These are phyloP conservation scores for Aradophagus sp. DNA, from an alignment of 1,140 invertebrate genomes.

Conservation along the genomic window DNA sequence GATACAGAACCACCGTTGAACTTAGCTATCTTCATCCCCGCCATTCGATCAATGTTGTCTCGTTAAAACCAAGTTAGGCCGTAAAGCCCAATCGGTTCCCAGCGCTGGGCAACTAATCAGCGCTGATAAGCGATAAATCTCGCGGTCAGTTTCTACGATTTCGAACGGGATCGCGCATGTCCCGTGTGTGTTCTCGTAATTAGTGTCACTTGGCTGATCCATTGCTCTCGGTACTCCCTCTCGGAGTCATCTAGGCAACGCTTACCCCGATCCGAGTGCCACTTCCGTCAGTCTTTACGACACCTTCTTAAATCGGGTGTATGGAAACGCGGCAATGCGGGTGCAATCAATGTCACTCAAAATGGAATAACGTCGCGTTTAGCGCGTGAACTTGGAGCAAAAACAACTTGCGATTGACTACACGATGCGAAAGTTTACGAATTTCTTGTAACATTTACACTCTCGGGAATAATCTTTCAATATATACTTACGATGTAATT, in stretches of 20 bases:
- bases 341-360: constrained; percentile 37
- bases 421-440: too few relatives aligned
- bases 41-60: not conserved
- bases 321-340: constrained; percentile 10
- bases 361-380: constrained; percentile 4
- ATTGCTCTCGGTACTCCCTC: constrained; percentile 63
- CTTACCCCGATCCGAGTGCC: constrained; percentile 23
- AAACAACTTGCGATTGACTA: too few relatives aligned
- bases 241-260: constrained; percentile 56
- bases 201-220: constrained; percentile 69
- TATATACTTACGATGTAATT: too few relatives aligned
- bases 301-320: constrained; percentile 6
- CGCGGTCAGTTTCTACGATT: constrained; percentile 62
- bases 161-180: constrained; percentile 60
- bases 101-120: constrained; percentile 63
- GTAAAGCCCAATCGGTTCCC: constrained; percentile 61
- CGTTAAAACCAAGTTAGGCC: constrained; percentile 47
- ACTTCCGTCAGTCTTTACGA: constrained; percentile 15
- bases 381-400: too few relatives aligned
- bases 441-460: too few relatives aligned
- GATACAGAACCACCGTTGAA: too few relatives aligned
- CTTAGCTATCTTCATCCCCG: too few relatives aligned
- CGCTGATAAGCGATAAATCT: constrained; percentile 69
- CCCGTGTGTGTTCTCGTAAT: constrained; percentile 66
- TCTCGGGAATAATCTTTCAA: too few relatives aligned